A percentile compares a stretch with the other conserved stretches of the same genome.
Conservation (phyloP, 1,140 invertebrate genomes). For the Colletes latitarsis region DNA sequence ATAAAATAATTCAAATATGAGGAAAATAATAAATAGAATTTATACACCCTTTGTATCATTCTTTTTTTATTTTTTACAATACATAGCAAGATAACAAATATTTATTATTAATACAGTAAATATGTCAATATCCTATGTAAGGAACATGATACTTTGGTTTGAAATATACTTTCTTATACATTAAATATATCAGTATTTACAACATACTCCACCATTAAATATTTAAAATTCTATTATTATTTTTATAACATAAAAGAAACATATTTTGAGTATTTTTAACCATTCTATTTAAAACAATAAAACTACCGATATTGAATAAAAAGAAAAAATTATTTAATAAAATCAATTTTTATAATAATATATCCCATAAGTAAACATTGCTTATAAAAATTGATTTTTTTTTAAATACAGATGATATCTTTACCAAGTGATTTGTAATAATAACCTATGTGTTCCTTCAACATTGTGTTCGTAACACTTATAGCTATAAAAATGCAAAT, state of each 20-base stretch:
- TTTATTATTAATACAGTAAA: slow-evolving; percentile 54
- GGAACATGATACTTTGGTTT: slow-evolving; percentile 69
- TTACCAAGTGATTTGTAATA: slow-evolving; percentile 6
- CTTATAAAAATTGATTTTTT: neutral
- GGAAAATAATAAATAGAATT: slow-evolving; percentile 19
- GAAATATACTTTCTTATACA: slow-evolving; percentile 61
- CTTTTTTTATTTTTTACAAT: slow-evolving; percentile 58
- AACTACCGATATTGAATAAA: neutral
- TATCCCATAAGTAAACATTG: neutral
- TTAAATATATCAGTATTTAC: slow-evolving; percentile 59
- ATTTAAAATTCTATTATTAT: neutral
- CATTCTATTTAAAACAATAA: slow-evolving; percentile 8
- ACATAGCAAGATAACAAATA: slow-evolving; percentile 50
- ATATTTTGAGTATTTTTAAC: slow-evolving; percentile 12
- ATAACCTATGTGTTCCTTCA: neutral
- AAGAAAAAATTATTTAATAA: neutral
- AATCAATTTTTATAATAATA: slow-evolving; percentile 9
- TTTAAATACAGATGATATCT: neutral
- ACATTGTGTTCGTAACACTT: slow-evolving; percentile 6
- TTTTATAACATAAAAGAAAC: slow-evolving; percentile 19
- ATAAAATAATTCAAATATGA: slow-evolving; percentile 15
- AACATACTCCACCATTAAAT: slow-evolving; percentile 19
- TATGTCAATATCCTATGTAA: slow-evolving; percentile 49
- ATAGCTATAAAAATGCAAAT: neutral
- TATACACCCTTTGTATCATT: slow-evolving; percentile 43